Evolutionary conservation across 92 coral and sea anemone species (phyloP).

Genomic region (Phenganax marumi): DNA sequence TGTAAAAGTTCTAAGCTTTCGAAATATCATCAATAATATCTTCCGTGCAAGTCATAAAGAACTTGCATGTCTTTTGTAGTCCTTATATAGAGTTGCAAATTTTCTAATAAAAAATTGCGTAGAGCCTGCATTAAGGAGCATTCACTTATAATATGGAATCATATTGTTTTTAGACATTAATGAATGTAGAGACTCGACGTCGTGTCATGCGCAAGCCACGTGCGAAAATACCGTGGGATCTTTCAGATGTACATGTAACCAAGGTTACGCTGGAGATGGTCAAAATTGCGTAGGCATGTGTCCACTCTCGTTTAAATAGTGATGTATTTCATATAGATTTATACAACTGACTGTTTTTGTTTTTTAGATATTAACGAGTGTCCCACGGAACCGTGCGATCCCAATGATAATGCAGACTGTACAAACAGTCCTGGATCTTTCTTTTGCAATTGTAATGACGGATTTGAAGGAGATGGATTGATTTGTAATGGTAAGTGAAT

Average conservation of each 20-base stretch:
- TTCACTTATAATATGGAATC: neutral
- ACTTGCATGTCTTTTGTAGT: too few species aligned
- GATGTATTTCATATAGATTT: too few species aligned
- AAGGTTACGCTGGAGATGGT: slow-evolving; percentile 1
- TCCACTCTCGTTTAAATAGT: neutral
- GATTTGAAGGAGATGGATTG: slow-evolving; percentile 9
- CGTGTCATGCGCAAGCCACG: neutral
- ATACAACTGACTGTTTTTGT: neutral
- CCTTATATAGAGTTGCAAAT: too few species aligned
- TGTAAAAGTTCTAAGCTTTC: too few species aligned
- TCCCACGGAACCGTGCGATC: neutral
- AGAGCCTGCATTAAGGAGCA: neutral
- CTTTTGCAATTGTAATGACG: neutral
- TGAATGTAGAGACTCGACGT: neutral
- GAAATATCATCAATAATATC: too few species aligned
- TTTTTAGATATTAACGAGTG: slow-evolving; percentile 11
- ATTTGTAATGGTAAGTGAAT: slow-evolving; percentile 11
- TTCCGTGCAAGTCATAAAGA: too few species aligned
- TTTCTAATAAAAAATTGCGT: neutral
- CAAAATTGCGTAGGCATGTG: neutral
- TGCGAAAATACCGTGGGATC: neutral
- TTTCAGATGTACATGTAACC: neutral
- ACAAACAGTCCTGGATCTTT: slow-evolving; percentile 21
- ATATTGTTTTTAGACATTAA: neutral
- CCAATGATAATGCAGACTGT: neutral